Base-by-base conservation (phyloP, 2,888 invertebrate species). In the Amphipoea oculea region DNA sequence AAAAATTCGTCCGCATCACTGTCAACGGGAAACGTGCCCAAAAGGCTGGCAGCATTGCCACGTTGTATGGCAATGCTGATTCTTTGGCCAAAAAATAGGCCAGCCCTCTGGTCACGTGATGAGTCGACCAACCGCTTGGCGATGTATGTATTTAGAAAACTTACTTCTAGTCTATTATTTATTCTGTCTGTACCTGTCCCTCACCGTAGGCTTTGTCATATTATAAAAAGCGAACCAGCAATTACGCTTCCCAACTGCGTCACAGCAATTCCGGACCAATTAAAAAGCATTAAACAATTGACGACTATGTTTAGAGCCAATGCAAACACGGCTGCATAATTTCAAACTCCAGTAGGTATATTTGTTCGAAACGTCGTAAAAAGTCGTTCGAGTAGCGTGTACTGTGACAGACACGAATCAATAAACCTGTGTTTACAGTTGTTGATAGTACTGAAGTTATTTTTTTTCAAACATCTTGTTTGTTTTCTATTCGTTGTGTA, bases 371-470 rank as follows among this genome's bases (percentile, higher is more conserved):
- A 65, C 40, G 66, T 70, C 62, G 63, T 77, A 84, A 78, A 73
- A 79, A 82, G 76, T 89, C 77, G 83, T 78, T 65, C 51, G 45
- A 76, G 66, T 88, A 73, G 78, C 83, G 79, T 83, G 86, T 81
- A 60, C 81, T 72, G 71, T 78, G 79, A 86, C 78, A 76, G 78
- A 79, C 81, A 77, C 78, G 75, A 89, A 86, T 86, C 88, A 89
- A 89, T 88, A 88, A 86, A 81, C n/a, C 67, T 67, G 68, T 80
- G 81, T 81, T 87, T 81, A 82, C 83, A 57, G 81, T 63, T 88
- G 89, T 89, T 89, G 81, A 81, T 72, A 72, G 60, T 65, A 85
- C 72, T 76, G 70, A 65, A 81, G 51, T 86, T 81, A 79, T 83
- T 89, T 83, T 76, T 83, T 89, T 83, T 76, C 62, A 76, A 79